Evolutionary conservation across 2,888 invertebrate species (phyloP), one percentile per base, ranked within the genome.

Genomic region (Bellardia bayeri): DNA sequence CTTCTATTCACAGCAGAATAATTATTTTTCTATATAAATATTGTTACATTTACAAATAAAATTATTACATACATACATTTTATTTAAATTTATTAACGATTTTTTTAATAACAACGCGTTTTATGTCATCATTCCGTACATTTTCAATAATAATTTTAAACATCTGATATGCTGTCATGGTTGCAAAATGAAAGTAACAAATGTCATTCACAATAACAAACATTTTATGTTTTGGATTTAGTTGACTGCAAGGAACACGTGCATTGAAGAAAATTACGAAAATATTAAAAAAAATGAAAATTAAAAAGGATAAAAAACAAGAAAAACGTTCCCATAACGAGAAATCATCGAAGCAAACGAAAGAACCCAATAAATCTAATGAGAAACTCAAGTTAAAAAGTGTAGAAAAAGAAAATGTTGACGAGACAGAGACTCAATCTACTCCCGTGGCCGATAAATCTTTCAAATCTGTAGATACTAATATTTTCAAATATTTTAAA

Each of bases 401-500:
- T 11, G 56, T 11, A 61, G 33, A n/a, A 23, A 23, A 51, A 1
- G 58, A 30, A 54, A 69, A 63, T 30, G 74, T 23, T 30, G 78
- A 11, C 49, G 64, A 72, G n/a, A 13, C 56, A 13, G 56, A 14
- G 30, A 49, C n/a, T n/a, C 37, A 61, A 69, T 45, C 71, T 13
- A 33, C 11, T 56, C 45, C 42, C 0, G 56, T 16, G 51, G 54
- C 13, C 45, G 75, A 71, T 51, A 85, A 86, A 61, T 11, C 49
- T 40, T 14, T 82, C 2, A 90, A 90, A 89, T 63, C 66, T 13
- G 81, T 91, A 37, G 90, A 91, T 86, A 66, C 85, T 7, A 88
- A 89, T 4, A 88, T 92, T 56, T 92, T 92, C 56, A 89, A 91
- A 51, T 87, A 89, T 71, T 92, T 92, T 23, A 91, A 90, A 7